Evolutionary conservation across 2,888 invertebrate species (phyloP), one percentile per base, ranked within the genome.

Genomic region (Conistra vaccinii): DNA sequence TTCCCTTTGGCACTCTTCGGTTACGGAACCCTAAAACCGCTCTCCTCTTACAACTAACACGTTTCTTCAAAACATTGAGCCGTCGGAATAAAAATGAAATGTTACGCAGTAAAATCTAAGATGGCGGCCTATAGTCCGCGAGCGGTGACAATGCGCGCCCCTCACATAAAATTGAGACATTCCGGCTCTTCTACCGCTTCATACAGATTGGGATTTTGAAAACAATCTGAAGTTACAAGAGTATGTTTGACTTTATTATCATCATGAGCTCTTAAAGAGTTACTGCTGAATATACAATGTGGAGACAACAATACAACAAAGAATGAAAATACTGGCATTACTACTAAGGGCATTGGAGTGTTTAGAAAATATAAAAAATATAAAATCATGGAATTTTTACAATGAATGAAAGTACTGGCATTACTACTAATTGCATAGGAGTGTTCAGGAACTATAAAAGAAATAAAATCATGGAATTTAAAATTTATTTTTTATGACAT

Each of bases 71-170:
- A 87, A 87, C 86, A 86, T 88, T 88, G 88, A 84, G 89, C 88
- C 87, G 87, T 79, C 84, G 85, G 89, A 92, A 94, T 94, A 94
- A 94, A 94, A 94, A 94, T 94, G 92, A 93, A 93, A 93, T 92
- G 92, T 92, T 89, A 90, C 91, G 91, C 90, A 90, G 92, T 94
- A 93, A 94, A 93, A 92, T 91, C 91, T 92, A 91, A 90, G 90
- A 91, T 89, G 89, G 87, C 85, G 84, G 80, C 83, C 77, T 87
- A 90, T 90, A 90, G 92, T 90, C 89, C 88, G 84, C 78, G 83
- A 83, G 83, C 84, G 68, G 74, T 86, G 87, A 86, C 88, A 84
- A 85, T 85, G 83, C 62, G 73, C 76, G 80, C 76, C 75, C 67
- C 57, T 71, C 69, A 76, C 79, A 78, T 78, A 79, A 74, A 86